Percentiles rank a stretch among this genome's conserved stretches.
phyloP scores from a whole-genome alignment of 1,140 invertebrate species.

The Bombus superbus region DNA sequence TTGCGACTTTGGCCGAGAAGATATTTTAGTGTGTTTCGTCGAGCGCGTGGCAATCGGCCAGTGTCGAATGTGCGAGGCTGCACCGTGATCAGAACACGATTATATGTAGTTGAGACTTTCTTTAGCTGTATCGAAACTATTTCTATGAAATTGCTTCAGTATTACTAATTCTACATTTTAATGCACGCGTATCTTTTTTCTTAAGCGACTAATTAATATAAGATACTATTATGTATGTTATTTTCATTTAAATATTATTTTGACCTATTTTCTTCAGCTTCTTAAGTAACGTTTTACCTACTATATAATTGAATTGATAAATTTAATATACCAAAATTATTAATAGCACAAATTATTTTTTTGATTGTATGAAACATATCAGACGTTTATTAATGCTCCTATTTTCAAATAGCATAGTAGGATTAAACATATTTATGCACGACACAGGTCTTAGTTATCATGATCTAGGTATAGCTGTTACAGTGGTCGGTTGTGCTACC shows the following conservation, averaged over 20 bases:
- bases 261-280: too few species aligned
- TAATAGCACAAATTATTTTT: background rate
- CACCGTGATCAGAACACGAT: slow-evolving; percentile 35
- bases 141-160: background rate
- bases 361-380: background rate
- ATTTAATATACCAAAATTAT: background rate
- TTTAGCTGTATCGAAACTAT: background rate
- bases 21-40: slow-evolving; percentile 59
- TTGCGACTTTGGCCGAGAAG: slow-evolving; percentile 66
- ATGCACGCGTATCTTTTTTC: background rate
- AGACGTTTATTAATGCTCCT: background rate
- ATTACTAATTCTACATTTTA: background rate
- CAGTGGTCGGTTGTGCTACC: slow-evolving; percentile 14
- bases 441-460: slow-evolving; percentile 1
- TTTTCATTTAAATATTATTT: background rate
- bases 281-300: background rate
- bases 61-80: slow-evolving; percentile 49
- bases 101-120: background rate
- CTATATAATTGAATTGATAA: background rate
- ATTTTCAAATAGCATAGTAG: background rate
- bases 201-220: background rate
- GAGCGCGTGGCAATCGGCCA: slow-evolving; percentile 64
- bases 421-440: slow-evolving; percentile 18
- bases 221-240: background rate
- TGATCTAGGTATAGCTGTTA: slow-evolving; percentile 30